Base-by-base conservation (phyloP, 2,888 invertebrate genomes). In the Philereme transversata region DNA sequence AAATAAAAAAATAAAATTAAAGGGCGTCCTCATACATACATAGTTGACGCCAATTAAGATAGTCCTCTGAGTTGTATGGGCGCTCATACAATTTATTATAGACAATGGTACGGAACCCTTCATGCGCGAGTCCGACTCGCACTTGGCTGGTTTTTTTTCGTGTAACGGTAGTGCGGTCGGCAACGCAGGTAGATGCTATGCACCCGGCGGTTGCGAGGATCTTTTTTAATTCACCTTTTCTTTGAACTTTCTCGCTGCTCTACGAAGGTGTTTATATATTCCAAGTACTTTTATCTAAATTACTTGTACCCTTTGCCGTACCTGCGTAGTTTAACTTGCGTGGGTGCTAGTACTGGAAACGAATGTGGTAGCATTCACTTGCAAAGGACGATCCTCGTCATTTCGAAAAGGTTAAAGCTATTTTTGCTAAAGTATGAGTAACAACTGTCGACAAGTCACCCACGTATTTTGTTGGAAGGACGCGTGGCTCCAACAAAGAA, bases 181-280 rank as follows among this genome's bases (percentile, higher is more conserved):
- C 22, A 22, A 59, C 73, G 77, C 87, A 86, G 87, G 86, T 87
- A 87, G 84, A 75, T 73, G 80, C 73, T 77, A 75, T 62, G 65
- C 67, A 63, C 73, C 75, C 72, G 68, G 70, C 63, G 67, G 64
- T 73, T 77, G 73, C 70, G 57, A 53, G 70, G 75, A 75, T 75
- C 71, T 73, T 77, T 76, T 77, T 74, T 79, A 74, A 76, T 81
- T 76, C 73, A 72, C 70, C 70, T 72, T 74, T 76, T 74, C 74
- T 75, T 76, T 79, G 73, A 77, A 79, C 74, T 74, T 75, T 73
- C 71, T 72, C 69, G 64, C 64, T 66, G 49, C 53, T 22, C 22
- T 38, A 51, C 49, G 44, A 53, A 57, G 57, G 51, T 61, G 49
- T 49, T 49, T 59, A 54, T 62, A 58, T 57, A 54, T 62, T 45